Base-by-base conservation (phyloP, 2,113 vertebrate genomes). In the Thomomys bottae region DNA sequence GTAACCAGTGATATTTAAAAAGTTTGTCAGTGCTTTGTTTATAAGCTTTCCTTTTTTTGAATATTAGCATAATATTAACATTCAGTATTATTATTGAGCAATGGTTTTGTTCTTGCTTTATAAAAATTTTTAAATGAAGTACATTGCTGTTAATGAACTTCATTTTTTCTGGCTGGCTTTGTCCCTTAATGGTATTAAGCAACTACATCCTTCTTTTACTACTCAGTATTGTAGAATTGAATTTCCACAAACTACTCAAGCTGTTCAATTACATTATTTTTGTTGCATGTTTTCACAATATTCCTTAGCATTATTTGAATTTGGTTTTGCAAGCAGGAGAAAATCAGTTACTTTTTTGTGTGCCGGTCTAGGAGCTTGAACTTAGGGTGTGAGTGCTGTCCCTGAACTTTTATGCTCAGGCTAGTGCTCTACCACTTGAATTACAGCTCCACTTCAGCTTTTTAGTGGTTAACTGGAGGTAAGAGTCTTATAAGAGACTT, bases 271-370 rank as follows among this genome's bases (percentile, higher is more conserved):
- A 45, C 87, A 34, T 88, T 80, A 64, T 75, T 92, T 91, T 89
- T 87, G 36, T 81, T 80, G 45, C 5, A 26, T 80, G 3, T 84
- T 71, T 71, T 28, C 38, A 42, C n/a, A 91, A 15, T 26, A 85
- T 77, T 4, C 3, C 26, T 84, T 92, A 87, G 21, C 28, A 72
- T 90, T 89, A 71, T 71, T 93, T 94, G 68, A 90, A 94, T 96
- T 88, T 80, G 24, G 54, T 30, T 8, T 49, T 49, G 9, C 76
- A 90, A 77, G 36, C 26, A 90, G 8, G 77, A 89, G 59, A 64
- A 70, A 76, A 63, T 76, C 38, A 70, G 54, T 77, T 87, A 49
- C 49, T 89, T n/a, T n/a, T n/a, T n/a, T n/a, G 45, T 49, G 45
- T 49, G 45, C 45, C 14, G 45, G 10, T 49, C 45, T 12, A 49